These are phyloP conservation scores for Calliphora vomitoria DNA, from an alignment of 2,888 invertebrate species.

Conservation along the genomic window DNA sequence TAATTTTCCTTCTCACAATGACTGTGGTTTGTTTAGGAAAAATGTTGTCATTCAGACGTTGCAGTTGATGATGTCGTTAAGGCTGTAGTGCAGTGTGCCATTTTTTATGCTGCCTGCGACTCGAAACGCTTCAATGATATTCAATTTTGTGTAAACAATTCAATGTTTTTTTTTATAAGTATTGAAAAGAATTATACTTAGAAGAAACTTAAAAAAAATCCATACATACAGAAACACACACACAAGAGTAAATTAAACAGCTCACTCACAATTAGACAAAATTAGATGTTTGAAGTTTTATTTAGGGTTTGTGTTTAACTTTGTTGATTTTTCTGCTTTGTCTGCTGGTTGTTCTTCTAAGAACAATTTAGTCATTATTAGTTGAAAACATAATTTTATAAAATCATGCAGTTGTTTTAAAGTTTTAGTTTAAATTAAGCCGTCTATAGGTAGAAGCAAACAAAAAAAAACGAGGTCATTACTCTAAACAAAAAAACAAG, in stretches of 20 bases:
- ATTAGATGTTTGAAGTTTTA: slow-evolving; percentile 11
- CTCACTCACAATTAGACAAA: slow-evolving; percentile 21
- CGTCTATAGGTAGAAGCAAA: slow-evolving; percentile 10
- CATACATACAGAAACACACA: not conserved
- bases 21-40: slow-evolving; percentile 21
- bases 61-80: slow-evolving; percentile 12
- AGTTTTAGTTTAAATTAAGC: slow-evolving; percentile 31
- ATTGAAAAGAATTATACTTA: not conserved
- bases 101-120: not conserved
- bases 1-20: slow-evolving; percentile 17
- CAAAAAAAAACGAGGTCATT: slow-evolving; percentile 34
- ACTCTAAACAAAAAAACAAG: not conserved
- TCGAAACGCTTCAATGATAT: slow-evolving; percentile 57
- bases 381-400: slow-evolving; percentile 14
- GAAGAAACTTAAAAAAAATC: not conserved
- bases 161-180: not conserved
- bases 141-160: slow-evolving; percentile 35
- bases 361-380: slow-evolving; percentile 30
- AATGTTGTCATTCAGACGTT: slow-evolving; percentile 35
- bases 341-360: not conserved
- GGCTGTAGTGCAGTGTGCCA: slow-evolving; percentile 11
- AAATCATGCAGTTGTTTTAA: slow-evolving; percentile 15
- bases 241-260: not conserved
- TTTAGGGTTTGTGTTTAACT: not conserved
- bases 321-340: not conserved